Percentiles rank a stretch among this genome's conserved stretches.
These are phyloP conservation scores for Drosophila nigromelanica DNA, from an alignment of 1,140 invertebrate genomes.

Conservation along the genomic window DNA sequence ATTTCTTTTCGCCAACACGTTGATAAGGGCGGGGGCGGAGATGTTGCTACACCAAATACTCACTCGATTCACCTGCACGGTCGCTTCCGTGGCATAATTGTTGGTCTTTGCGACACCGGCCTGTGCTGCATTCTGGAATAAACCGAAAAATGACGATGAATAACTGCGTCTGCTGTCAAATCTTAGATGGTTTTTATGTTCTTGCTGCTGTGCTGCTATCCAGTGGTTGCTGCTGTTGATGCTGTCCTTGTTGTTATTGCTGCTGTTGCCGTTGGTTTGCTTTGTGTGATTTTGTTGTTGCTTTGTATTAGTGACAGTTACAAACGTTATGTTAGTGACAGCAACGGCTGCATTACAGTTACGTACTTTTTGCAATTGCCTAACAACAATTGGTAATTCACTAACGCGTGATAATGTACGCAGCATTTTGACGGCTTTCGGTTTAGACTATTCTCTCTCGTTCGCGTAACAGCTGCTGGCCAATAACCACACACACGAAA, in stretches of 20 bases:
- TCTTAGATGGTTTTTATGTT: slow-evolving; percentile 37
- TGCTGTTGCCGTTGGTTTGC: slow-evolving; percentile 16
- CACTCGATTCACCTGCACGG: slow-evolving; percentile 80
- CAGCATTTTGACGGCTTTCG: slow-evolving; percentile 67
- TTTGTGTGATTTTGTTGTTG: slow-evolving; percentile 30
- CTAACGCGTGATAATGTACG: slow-evolving; percentile 76
- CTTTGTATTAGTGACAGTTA: slow-evolving; percentile 39
- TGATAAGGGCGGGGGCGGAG: neutral
- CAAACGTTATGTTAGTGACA: slow-evolving; percentile 40
- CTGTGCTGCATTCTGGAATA: slow-evolving; percentile 82
- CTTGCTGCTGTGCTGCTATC: slow-evolving; percentile 31
- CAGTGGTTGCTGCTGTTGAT: slow-evolving; percentile 25
- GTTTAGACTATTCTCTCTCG: slow-evolving; percentile 40
- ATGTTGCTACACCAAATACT: slow-evolving; percentile 26
- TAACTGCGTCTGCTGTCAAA: slow-evolving; percentile 58
- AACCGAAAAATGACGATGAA: slow-evolving; percentile 84
- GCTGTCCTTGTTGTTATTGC: slow-evolving; percentile 27
- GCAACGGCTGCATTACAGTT: slow-evolving; percentile 59
- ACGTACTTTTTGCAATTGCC: slow-evolving; percentile 84
- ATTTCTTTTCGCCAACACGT: slow-evolving; percentile 22
- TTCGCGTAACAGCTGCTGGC: slow-evolving; percentile 52
- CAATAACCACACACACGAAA: slow-evolving; percentile 16
- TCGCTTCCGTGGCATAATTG: slow-evolving; percentile 83
- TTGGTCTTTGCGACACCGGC: slow-evolving; percentile 75
- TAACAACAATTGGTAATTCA: slow-evolving; percentile 77